Evolutionary conservation across 2,113 vertebrate genomes (phyloP).

Genomic region (Motacilla tschutschensis): DNA sequence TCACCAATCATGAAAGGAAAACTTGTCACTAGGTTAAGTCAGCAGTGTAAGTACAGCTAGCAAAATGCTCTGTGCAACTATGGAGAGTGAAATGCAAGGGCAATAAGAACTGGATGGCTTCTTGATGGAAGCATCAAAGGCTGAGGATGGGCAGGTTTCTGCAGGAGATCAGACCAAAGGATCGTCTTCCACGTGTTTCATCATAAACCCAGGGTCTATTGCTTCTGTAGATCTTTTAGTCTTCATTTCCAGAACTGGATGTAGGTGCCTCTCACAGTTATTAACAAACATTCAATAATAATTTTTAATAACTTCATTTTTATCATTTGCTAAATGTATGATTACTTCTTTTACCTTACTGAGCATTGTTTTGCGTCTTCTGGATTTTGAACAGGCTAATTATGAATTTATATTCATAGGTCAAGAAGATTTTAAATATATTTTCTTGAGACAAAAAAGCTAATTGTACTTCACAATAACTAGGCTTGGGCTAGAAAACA

Average conservation of each 20-base stretch:
- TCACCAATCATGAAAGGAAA: neutral
- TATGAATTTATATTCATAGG: neutral
- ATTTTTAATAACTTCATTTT: neutral
- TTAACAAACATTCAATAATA: neutral
- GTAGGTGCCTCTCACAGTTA: neutral
- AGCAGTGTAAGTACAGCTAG: neutral
- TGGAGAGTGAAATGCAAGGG: neutral
- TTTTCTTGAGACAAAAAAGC: neutral
- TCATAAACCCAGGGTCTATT: neutral
- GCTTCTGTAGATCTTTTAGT: neutral
- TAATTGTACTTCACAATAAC: neutral
- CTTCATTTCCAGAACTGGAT: neutral
- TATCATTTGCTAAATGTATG: neutral
- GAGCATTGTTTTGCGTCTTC: neutral
- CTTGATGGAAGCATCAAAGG: neutral
- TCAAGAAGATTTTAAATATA: neutral
- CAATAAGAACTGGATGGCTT: neutral
- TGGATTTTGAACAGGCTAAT: neutral
- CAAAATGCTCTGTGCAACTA: neutral
- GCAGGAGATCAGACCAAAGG: neutral
- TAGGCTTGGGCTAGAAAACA: neutral
- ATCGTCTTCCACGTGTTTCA: neutral
- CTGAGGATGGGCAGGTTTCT: neutral
- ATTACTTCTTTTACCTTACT: neutral
- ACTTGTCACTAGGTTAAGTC: rapidly evolving